Evolutionary conservation across 92 coral and sea anemone genomes (phyloP), one percentile per base, ranked within the genome.

Genomic region (Hydrozoanthus gracilis): DNA sequence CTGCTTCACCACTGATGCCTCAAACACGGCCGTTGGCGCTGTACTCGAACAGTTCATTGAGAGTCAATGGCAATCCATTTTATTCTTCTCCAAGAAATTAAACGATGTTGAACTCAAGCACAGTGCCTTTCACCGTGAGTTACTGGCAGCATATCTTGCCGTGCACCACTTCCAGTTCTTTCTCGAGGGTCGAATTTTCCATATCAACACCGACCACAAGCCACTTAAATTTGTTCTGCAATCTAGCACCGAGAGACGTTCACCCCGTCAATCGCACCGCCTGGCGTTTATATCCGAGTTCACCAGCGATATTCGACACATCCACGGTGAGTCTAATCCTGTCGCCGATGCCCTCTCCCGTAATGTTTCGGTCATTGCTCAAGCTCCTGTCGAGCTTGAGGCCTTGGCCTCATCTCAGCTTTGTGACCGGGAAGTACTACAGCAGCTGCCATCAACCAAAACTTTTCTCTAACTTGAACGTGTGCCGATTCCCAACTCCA

Each of bases 201-300:
- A 84, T 11, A 49, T 88, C 65, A 88, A 84, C 86, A 88, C 89
- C 2, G 91, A 91, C 82, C 91, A 91, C 82, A 88, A 91, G 48
- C 91, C 88, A 9, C 89, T 85, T 0, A 88, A 91, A 51, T 84
- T 55, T n/a, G 85, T 76, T 1, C 87, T 91, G 39, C 87, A 88
- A n/a, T 91, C 89, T 84, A 91, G 70, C 18, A 8, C 94, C 20
- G 91, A 91, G 46, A 48, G 87, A 10, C 91, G 83, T 18, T 84
- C 91, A 52, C 94, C 84, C 72, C 66, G 88, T 20, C 89, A 91
- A 12, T 86, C 86, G 6, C 68, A 89, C 6, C 94, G 88, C 62
- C 47, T 88, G 51, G 77, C 86, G 44, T 91, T 82, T 70, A 87
- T 86, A 50, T 91, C 88, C 4, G 88, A 91, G 50, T 91, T 88